Percentiles rank a stretch among this genome's conserved stretches.
Conservation (phyloP, 2,797 vertebrate species). For the Melanotaenia pygmaea region DNA sequence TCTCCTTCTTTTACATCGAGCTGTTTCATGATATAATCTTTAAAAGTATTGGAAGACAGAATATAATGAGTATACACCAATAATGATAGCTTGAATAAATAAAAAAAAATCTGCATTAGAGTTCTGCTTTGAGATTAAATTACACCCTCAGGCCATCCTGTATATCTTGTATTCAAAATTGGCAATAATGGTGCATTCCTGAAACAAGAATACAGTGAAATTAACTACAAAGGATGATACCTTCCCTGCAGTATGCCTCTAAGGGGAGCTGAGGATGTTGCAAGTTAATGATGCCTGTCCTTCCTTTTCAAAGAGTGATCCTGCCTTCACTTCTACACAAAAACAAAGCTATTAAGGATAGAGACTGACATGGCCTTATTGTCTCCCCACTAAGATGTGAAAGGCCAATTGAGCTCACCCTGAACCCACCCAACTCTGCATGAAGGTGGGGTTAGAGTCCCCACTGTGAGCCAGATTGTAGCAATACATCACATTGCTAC, state of each 20-base stretch:
- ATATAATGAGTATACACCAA: neutral
- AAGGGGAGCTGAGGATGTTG: constrained; percentile 49
- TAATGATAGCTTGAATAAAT: neutral
- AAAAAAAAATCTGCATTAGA: neutral
- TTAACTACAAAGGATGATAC: constrained; percentile 20
- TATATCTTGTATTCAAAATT: neutral
- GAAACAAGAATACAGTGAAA: constrained; percentile 14
- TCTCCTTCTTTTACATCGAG: neutral
- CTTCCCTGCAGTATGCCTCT: constrained; percentile 34
- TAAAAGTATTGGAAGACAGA: neutral
- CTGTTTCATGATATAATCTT: neutral
- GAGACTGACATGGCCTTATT: constrained; percentile 23
- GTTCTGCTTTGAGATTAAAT: constrained; percentile 23
- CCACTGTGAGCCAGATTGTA: constrained; percentile 47
- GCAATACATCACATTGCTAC: constrained; percentile 63
- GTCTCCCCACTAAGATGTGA: constrained; percentile 28
- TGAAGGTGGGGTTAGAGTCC: constrained; percentile 56
- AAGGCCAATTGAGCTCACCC: constrained; percentile 51
- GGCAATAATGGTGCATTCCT: constrained; percentile 11
- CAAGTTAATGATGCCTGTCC: constrained; percentile 50
- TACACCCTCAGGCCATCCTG: neutral
- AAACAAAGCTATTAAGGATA: constrained; percentile 52
- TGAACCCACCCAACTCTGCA: constrained; percentile 54
- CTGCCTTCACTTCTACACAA: constrained; percentile 40
- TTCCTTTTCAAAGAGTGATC: constrained; percentile 43